phyloP scores from a whole-genome alignment of 2,113 vertebrate species.

The Notarius lentiginosus region DNA sequence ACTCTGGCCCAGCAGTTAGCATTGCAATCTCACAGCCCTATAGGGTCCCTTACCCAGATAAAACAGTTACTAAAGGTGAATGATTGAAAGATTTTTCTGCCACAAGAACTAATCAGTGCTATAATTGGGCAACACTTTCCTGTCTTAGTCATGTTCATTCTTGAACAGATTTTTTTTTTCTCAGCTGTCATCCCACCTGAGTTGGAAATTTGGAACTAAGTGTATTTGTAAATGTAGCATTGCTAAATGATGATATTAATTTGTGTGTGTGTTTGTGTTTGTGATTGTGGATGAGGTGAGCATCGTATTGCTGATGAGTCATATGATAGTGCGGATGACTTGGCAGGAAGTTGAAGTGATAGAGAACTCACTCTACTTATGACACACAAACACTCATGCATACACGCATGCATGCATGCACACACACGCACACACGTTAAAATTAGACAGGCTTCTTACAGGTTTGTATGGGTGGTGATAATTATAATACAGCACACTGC shows the following conservation, averaged over 20 bases:
- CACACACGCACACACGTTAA: neutral
- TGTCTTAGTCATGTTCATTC: constrained; percentile 6
- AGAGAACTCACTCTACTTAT: neutral
- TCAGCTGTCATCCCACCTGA: neutral
- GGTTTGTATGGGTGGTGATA: neutral
- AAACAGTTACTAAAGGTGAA: neutral
- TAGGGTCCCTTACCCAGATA: neutral
- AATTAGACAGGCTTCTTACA: neutral
- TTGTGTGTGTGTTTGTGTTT: neutral
- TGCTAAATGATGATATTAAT: neutral
- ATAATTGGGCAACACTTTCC: constrained; percentile 1
- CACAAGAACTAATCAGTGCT: neutral
- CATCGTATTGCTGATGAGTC: neutral
- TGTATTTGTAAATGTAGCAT: constrained; percentile 3
- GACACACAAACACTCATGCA: neutral
- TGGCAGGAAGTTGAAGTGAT: neutral
- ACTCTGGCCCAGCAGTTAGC: neutral
- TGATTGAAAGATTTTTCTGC: neutral
- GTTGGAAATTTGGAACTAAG: neutral
- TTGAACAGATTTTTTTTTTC: neutral
- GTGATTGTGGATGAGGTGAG: neutral
- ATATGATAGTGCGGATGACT: neutral
- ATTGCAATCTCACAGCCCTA: neutral
- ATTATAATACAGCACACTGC: neutral
- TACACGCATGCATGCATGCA: neutral